Conservation (phyloP, 2,113 vertebrate genomes). For the Octodon degus region DNA sequence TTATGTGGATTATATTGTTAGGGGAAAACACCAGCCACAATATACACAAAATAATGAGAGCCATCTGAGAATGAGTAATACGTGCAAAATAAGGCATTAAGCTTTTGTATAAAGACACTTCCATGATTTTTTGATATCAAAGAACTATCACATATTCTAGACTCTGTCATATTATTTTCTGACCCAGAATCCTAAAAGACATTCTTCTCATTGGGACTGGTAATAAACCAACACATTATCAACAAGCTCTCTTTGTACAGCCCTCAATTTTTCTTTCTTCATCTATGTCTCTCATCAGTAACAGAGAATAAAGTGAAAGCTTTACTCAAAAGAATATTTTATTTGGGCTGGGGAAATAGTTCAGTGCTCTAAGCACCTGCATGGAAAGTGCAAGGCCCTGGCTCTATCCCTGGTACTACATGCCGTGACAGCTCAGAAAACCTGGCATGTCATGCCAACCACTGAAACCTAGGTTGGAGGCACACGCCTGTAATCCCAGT, state of each 20-base stretch:
- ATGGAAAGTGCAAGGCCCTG: neutral
- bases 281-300: neutral
- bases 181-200: neutral
- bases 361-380: neutral
- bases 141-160: neutral
- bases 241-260: neutral
- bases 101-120: neutral
- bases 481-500: too few species aligned
- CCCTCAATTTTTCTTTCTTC: neutral
- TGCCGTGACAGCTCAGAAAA: too few species aligned
- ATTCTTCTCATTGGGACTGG: neutral
- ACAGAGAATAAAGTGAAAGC: constrained; percentile 5
- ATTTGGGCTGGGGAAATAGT: neutral
- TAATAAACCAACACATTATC: neutral
- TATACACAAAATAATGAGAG: neutral
- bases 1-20: neutral
- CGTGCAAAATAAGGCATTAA: neutral
- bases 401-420: neutral
- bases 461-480: too few species aligned
- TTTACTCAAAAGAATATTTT: neutral
- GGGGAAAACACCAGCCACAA: neutral
- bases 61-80: neutral
- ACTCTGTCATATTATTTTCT: neutral
- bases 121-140: neutral
- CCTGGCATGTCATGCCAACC: too few species aligned